Conservation (phyloP, 2,113 vertebrate genomes). For the Toxotes jaculatrix region DNA sequence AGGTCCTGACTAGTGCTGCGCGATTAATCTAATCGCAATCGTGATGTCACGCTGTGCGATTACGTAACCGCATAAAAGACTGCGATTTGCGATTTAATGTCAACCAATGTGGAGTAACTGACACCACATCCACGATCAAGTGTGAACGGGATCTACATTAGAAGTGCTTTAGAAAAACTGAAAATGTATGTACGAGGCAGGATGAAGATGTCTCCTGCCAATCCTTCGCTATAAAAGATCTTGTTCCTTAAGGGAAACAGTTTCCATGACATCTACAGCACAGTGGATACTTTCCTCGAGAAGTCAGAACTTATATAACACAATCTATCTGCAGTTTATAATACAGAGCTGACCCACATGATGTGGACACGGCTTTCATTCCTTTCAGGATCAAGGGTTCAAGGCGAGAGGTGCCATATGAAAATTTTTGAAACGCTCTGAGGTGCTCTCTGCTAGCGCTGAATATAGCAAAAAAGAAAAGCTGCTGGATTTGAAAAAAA, state of each 20-base stretch:
- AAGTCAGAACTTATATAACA: background rate
- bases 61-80: too few relatives aligned
- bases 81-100: too few relatives aligned
- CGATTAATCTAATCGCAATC: too few relatives aligned
- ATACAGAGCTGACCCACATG: conserved; percentile 4
- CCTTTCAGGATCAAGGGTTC: conserved; percentile 16
- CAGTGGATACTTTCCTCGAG: background rate
- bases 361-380: conserved; percentile 1
- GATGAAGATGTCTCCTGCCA: background rate
- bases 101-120: too few relatives aligned
- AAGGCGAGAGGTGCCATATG: background rate
- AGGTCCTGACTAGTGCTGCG: too few relatives aligned
- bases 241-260: too few relatives aligned
- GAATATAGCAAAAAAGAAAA: background rate
- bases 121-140: too few relatives aligned
- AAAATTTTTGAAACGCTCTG: background rate
- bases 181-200: background rate
- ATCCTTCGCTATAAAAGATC: too few relatives aligned
- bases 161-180: background rate
- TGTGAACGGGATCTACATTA: background rate
- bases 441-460: background rate
- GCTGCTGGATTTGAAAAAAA: background rate
- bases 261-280: background rate
- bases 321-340: background rate
- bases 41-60: too few relatives aligned